Evolutionary conservation across 1,140 invertebrate species (phyloP).

Genomic region (Metopolophium dirhodum): DNA sequence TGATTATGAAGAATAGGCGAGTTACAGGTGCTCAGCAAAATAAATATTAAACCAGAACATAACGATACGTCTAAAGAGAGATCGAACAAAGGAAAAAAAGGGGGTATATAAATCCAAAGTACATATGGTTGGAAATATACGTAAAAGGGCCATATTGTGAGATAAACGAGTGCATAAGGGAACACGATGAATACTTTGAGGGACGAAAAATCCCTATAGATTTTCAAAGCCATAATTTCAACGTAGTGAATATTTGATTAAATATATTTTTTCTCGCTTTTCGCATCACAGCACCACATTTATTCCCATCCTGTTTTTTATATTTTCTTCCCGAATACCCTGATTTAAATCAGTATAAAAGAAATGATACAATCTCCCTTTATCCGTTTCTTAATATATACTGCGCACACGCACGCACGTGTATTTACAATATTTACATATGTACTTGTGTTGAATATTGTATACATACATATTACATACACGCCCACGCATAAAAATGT

Average conservation of each 20-base stretch:
- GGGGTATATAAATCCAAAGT: slow-evolving; percentile 23
- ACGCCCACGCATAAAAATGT: background rate
- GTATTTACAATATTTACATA: slow-evolving; percentile 17
- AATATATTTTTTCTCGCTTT: slow-evolving; percentile 23
- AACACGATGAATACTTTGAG: slow-evolving; percentile 36
- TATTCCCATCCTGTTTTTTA: background rate
- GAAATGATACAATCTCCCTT: slow-evolving; percentile 12
- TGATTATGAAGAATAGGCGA: background rate
- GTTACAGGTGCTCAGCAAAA: background rate
- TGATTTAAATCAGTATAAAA: slow-evolving; percentile 32
- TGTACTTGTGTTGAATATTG: background rate
- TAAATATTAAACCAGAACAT: background rate
- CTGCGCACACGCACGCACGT: background rate
- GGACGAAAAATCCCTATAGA: slow-evolving; percentile 25
- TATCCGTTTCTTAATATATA: slow-evolving; percentile 28
- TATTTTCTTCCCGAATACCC: background rate
- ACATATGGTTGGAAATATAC: slow-evolving; percentile 14
- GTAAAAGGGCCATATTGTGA: background rate
- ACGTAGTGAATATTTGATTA: slow-evolving; percentile 37
- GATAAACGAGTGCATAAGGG: slow-evolving; percentile 30
- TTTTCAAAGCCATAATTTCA: slow-evolving; percentile 35
- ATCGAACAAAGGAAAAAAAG: background rate
- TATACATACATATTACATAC: background rate
- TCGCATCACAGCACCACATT: background rate
- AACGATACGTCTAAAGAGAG: background rate